Percentiles rank a stretch among this genome's conserved stretches.
Conservation (phyloP, 2,113 vertebrate genomes). For the Hippoglossus stenolepis region DNA sequence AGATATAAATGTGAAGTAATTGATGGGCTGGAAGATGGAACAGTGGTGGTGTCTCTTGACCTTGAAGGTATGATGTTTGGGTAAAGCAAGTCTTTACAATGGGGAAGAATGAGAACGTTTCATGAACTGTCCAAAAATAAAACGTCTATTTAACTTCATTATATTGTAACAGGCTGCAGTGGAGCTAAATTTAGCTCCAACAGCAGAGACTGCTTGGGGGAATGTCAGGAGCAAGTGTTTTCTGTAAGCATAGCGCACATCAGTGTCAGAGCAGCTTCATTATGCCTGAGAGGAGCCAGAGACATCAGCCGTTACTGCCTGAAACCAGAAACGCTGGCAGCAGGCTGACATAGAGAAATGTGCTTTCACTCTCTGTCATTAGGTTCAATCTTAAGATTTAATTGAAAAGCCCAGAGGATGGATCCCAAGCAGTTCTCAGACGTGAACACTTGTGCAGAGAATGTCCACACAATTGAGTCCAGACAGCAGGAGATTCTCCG, state of each 20-base stretch:
- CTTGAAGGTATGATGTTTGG: constrained; percentile 87
- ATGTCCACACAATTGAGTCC: no score
- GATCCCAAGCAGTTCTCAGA: no score
- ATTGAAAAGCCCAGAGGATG: no score
- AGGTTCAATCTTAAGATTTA: background rate
- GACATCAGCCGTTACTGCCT: constrained; percentile 5
- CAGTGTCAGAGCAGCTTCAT: constrained; percentile 26
- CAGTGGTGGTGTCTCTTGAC: constrained; percentile 88
- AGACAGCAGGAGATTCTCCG: no score
- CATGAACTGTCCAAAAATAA: no score
- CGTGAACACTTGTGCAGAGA: no score
- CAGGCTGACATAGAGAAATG: background rate
- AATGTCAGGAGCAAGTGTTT: constrained; percentile 41
- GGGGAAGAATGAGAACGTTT: no score
- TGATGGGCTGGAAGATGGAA: constrained; percentile 93
- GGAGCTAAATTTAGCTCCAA: constrained; percentile 53
- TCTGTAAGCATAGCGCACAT: constrained; percentile 21
- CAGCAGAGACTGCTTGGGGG: constrained; percentile 27
- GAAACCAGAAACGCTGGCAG: background rate
- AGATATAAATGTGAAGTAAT: constrained; percentile 97
- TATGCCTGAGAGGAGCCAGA: constrained; percentile 24
- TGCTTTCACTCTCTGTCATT: constrained; percentile 1
- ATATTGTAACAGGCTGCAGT: constrained; percentile 14
- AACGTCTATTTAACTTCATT: no score
- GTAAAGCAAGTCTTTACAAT: background rate